Conservation (phyloP, 2,888 invertebrate genomes). For the Adineta ricciae region DNA sequence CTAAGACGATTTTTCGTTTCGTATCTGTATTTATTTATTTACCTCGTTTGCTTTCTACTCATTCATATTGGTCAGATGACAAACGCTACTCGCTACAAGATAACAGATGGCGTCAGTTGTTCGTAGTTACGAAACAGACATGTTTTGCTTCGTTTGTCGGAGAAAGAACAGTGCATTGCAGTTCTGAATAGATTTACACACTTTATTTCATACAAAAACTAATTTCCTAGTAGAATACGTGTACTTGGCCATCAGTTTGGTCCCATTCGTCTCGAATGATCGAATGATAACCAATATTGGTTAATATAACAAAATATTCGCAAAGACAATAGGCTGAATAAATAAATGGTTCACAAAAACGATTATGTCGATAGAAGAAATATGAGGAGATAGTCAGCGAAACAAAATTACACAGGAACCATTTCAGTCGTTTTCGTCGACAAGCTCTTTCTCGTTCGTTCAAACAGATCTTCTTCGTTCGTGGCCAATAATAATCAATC, state of each 20-base stretch:
- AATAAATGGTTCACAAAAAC: slow-evolving; percentile 24
- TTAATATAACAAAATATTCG: slow-evolving; percentile 25
- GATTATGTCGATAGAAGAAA: slow-evolving; percentile 30
- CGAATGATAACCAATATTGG: slow-evolving; percentile 30
- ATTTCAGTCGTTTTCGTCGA: not conserved
- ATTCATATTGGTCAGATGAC: not conserved
- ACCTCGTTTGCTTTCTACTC: not conserved
- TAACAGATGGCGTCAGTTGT: not conserved
- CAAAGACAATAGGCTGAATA: slow-evolving; percentile 23
- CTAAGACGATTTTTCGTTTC: not conserved
- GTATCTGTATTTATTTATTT: not conserved
- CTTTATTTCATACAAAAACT: no score
- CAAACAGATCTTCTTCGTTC: not conserved
- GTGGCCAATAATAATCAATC: slow-evolving; percentile 24
- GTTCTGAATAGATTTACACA: no score
- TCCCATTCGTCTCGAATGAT: slow-evolving; percentile 23
- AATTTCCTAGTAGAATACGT: not conserved
- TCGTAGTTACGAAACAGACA: no score
- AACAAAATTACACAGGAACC: slow-evolving; percentile 7
- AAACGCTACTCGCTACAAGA: not conserved
- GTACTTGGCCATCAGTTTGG: not conserved
- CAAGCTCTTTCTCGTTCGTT: slow-evolving; percentile 20
- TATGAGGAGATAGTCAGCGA: slow-evolving; percentile 9
- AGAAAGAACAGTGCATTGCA: no score
- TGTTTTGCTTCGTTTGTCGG: no score